Evolutionary conservation across 2,113 vertebrate species (phyloP).

Genomic region (Prunella himalayana): DNA sequence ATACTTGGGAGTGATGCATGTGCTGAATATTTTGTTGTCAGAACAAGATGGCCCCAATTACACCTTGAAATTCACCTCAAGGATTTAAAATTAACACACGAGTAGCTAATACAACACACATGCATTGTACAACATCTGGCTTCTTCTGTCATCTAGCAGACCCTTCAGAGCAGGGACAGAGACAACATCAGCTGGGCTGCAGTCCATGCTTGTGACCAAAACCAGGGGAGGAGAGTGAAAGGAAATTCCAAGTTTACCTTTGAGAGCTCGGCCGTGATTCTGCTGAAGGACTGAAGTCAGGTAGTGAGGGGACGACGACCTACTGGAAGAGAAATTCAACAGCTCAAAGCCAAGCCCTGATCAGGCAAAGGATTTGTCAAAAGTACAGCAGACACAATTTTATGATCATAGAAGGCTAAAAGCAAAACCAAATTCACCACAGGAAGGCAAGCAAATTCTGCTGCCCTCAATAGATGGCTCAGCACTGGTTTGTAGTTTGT

Average conservation of each 20-base stretch:
- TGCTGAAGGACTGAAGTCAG: constrained; percentile 83
- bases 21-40: not conserved
- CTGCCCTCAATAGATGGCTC: not conserved
- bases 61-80: not conserved
- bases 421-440: not conserved
- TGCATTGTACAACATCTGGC: accelerated
- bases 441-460: not conserved
- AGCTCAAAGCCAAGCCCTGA: not conserved
- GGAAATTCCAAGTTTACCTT: constrained; percentile 77
- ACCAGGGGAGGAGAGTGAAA: not conserved
- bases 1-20: not conserved
- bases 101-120: not conserved
- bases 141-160: not conserved
- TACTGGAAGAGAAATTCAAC: constrained; percentile 76
- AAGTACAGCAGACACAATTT: not conserved
- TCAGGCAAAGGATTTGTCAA: not conserved
- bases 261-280: constrained; percentile 82
- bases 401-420: not conserved
- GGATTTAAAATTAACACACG: not conserved
- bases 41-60: not conserved
- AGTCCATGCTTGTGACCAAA: not conserved
- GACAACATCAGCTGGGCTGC: not conserved
- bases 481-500: not conserved
- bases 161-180: not conserved
- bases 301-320: constrained; percentile 89